These are phyloP conservation scores for Amphiura filiformis DNA, from an alignment of 35 echinoderm and acorn worm species.

Conservation along the genomic window DNA sequence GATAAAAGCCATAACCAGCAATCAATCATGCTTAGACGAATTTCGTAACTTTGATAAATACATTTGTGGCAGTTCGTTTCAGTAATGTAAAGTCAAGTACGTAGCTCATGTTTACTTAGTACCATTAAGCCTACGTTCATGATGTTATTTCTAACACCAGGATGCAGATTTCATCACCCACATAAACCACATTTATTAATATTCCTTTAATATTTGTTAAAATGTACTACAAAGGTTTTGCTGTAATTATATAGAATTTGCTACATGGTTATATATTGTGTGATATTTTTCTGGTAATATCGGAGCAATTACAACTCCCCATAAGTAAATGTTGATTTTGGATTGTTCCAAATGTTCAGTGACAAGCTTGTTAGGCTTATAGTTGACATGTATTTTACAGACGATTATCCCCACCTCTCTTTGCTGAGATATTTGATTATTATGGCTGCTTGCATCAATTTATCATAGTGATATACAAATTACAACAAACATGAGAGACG, in stretches of 20 bases:
- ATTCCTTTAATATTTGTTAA: no score
- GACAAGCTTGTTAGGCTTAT: neutral
- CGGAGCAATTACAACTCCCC: no score
- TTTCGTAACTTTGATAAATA: neutral
- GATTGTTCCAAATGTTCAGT: neutral
- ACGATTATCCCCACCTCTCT: neutral
- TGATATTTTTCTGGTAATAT: no score
- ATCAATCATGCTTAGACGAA: neutral
- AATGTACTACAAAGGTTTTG: no score
- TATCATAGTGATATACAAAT: neutral
- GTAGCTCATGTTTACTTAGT: neutral
- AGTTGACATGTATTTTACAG: neutral
- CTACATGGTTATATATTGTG: no score
- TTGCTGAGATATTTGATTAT: conserved; percentile 2
- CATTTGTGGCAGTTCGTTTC: neutral
- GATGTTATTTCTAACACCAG: neutral
- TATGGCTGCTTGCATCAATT: neutral
- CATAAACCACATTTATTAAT: neutral
- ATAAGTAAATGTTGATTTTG: no score
- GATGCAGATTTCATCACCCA: neutral
- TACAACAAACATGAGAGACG: neutral
- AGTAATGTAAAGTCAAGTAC: neutral
- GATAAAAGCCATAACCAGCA: neutral
- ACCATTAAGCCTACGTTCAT: neutral
- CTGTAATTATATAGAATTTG: no score